phyloP scores from a whole-genome alignment of 2,888 invertebrate species.

The Cerastis leucographa region DNA sequence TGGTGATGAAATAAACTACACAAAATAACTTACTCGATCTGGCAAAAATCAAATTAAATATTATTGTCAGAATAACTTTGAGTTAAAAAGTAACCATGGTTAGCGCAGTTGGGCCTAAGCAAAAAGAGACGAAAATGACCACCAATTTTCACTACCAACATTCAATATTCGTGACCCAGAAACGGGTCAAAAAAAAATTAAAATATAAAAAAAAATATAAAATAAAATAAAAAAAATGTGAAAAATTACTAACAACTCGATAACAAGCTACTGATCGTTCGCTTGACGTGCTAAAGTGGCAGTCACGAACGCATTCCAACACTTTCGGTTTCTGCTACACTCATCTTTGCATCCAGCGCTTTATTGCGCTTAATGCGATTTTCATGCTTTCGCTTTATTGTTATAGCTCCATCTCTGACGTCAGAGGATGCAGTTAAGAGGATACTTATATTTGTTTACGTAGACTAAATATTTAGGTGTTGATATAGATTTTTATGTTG shows the following conservation, averaged over 20 bases:
- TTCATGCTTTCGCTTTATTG: slow-evolving; percentile 45
- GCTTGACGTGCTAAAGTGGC: slow-evolving; percentile 33
- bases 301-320: slow-evolving; percentile 61
- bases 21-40: too few relatives aligned
- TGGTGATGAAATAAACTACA: too few relatives aligned
- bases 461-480: slow-evolving; percentile 7
- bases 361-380: slow-evolving; percentile 31
- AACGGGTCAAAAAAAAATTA: slow-evolving; percentile 34
- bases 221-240: too few relatives aligned
- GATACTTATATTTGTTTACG: slow-evolving; percentile 29
- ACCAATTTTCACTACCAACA: not conserved
- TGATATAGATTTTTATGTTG: slow-evolving; percentile 10
- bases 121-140: not conserved
- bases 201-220: too few relatives aligned
- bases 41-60: too few relatives aligned
- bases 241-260: slow-evolving; percentile 38
- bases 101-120: not conserved
- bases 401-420: slow-evolving; percentile 20
- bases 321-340: slow-evolving; percentile 40
- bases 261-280: slow-evolving; percentile 42
- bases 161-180: not conserved
- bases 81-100: not conserved
- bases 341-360: slow-evolving; percentile 30
- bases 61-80: not conserved
- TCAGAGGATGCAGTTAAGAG: slow-evolving; percentile 25